These are phyloP conservation scores for Myocastor coypus DNA, from an alignment of 2,113 vertebrate genomes.

Conservation along the genomic window DNA sequence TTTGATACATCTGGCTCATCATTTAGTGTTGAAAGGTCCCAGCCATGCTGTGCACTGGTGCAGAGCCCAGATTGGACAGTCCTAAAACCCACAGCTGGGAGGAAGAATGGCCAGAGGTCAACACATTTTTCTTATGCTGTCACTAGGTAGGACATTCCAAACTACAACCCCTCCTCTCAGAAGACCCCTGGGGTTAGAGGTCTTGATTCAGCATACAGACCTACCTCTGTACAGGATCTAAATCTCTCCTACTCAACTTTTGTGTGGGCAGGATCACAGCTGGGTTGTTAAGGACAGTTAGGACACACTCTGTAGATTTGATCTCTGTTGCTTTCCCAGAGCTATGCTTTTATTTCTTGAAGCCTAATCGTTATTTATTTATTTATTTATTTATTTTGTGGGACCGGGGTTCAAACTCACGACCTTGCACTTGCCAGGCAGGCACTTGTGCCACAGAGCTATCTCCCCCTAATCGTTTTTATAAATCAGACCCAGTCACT, in stretches of 20 bases:
- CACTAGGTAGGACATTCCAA: constrained; percentile 48
- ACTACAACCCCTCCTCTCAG: background rate
- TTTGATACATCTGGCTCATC: constrained; percentile 62
- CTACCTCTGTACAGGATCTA: background rate
- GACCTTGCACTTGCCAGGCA: too few relatives aligned
- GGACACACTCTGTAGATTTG: background rate
- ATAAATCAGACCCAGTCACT: constrained; percentile 2
- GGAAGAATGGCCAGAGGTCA: constrained; percentile 21
- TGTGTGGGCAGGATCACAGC: background rate
- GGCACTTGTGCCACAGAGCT: too few relatives aligned
- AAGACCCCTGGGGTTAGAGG: background rate
- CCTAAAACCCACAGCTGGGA: constrained; percentile 40
- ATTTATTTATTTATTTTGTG: too few relatives aligned
- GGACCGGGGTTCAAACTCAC: too few relatives aligned
- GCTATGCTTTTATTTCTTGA: background rate
- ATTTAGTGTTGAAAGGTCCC: constrained; percentile 54
- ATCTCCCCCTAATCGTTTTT: constrained; percentile 5
- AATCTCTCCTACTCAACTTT: background rate
- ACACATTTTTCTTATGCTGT: background rate
- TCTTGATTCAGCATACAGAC: background rate
- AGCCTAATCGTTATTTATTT: background rate
- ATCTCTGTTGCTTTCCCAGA: background rate
- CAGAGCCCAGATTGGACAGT: background rate
- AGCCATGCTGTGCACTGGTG: background rate
- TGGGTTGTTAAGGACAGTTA: background rate